Evolutionary conservation across 1,140 invertebrate genomes (phyloP), one percentile per base, ranked within the genome.

Genomic region (Bombus waltoni): DNA sequence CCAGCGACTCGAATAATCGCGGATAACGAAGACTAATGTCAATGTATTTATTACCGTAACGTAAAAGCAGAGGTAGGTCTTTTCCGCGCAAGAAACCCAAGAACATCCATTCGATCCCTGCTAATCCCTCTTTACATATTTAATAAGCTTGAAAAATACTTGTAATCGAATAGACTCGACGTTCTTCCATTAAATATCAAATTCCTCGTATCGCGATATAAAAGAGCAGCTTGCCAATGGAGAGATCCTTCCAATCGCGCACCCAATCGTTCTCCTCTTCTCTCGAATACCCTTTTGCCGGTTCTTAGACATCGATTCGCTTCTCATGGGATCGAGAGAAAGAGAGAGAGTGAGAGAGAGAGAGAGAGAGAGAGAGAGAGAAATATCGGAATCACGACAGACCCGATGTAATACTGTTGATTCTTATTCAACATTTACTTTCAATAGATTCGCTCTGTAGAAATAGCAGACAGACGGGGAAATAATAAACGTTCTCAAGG

Each of bases 251-350:
- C 9, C 44, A 57, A 66, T 35, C 42, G 66, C 22, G 25, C 13
- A 28, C 22, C 25, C 57, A 57, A 83, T 74, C 81, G 38, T 32
- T 25, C 40, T 1, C n/a, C 32, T 18, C 28, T 32, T 53, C 68
- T 2, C 57, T 66, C 66, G 44, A 65, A 40, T 59, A 70, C 40
- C 11, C 57, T 75, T 47, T 71, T 28, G 10, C 42, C 59, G 57
- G 71, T 82, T 75, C 32, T 83, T 83, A 83, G 75, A 83, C 57
- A 75, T 83, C 81, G 57, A 83, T 75, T 70, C 79, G 9, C 68
- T 47, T 70, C 65, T 28, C 71, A 15, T 5, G 71, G 47, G 38
- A 28, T 9, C 28, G 15, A 8, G 32, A 66, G 22, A 8, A 25
- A 57, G 6, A 57, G 22, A 25, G 25, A 28, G 57, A 59, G 22